Evolutionary conservation across 2,888 invertebrate genomes (phyloP).

Genomic region (Drosophila tripunctata): DNA sequence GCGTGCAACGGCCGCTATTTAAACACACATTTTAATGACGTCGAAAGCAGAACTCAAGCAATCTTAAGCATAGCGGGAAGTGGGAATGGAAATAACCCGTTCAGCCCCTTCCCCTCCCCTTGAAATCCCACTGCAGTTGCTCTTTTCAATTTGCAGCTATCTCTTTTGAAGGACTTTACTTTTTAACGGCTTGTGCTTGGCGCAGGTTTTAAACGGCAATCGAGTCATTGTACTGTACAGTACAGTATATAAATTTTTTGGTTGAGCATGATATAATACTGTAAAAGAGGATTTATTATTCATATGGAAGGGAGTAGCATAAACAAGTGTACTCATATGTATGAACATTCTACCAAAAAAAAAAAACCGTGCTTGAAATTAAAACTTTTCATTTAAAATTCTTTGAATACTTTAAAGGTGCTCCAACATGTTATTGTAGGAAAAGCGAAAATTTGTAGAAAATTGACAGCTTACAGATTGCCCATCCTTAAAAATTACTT

Average conservation of each 20-base stretch:
- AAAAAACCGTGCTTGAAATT: no score
- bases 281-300: conserved; percentile 16
- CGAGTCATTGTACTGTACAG: conserved; percentile 25
- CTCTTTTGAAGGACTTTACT: conserved; percentile 33
- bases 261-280: conserved; percentile 2
- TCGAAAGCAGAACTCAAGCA: conserved; percentile 10
- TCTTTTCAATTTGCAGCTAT: conserved; percentile 45
- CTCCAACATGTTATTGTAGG: no score
- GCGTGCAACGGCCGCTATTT: conserved; percentile 47
- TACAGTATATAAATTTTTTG: conserved; percentile 9
- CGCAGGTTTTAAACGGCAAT: conserved; percentile 41
- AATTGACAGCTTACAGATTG: no score
- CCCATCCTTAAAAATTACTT: no score
- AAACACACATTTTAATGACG: conserved; percentile 65
- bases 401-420: no score
- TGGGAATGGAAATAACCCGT: no score
- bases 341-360: no score
- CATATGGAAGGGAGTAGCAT: neutral
- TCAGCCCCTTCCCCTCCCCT: no score
- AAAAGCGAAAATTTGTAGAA: no score
- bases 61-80: neutral
- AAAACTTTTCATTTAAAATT: no score
- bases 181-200: conserved; percentile 42
- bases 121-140: conserved; percentile 17
- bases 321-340: neutral